Base-by-base conservation (phyloP, 2,113 vertebrate genomes). In the Pardalotus punctatus region DNA sequence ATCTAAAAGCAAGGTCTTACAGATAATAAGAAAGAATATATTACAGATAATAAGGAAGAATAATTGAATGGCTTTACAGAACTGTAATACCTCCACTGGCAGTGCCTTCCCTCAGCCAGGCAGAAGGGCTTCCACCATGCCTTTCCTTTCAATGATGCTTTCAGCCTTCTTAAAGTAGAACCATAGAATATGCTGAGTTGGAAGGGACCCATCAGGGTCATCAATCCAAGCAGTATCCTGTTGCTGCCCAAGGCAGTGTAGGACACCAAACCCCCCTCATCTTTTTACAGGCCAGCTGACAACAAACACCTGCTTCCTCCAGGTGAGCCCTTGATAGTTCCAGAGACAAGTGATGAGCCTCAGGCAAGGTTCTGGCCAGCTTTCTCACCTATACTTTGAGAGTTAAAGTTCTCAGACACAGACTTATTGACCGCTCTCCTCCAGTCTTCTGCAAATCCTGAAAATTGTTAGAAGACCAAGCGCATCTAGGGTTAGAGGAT, bases 211-310 rank as follows among this genome's bases (percentile, higher is more conserved):
- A n/a, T 22, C n/a, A 47, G 6, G 5, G 5, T 38, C 60, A 45
- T 17, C 28, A n/a, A 21, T 17, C 45, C 61, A 60, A 40, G 2
- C 0, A 25, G 8, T 3, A 15, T 14, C 8, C 2, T 11, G 2
- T 17, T 29, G 19, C 23, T 64, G 13, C 2, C 12, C 22, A 24
- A 31, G 22, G 8, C 14, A 62, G 14, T 8, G 19, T 80, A 35
- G 22, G 21, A 33, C 15, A 43, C 14, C 1, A 3, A 38, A 2
- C 4, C 5, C 7, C 6, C 42, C 27, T 73, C 15, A 5, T 16
- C 29, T 66, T 88, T 74, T 70, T 38, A 28, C 38, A 64, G 35
- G 35, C 24, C 27, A 74, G n/a, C n/a, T 91, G 45, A 82, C 14
- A 36, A 6, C 10, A 80, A 83, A 10, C 25, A 61, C 22, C 43